A percentile compares a stretch with the other conserved stretches of the same genome.
Conservation (phyloP, 2,888 invertebrate species). For the Acanthosoma haemorrhoidale region DNA sequence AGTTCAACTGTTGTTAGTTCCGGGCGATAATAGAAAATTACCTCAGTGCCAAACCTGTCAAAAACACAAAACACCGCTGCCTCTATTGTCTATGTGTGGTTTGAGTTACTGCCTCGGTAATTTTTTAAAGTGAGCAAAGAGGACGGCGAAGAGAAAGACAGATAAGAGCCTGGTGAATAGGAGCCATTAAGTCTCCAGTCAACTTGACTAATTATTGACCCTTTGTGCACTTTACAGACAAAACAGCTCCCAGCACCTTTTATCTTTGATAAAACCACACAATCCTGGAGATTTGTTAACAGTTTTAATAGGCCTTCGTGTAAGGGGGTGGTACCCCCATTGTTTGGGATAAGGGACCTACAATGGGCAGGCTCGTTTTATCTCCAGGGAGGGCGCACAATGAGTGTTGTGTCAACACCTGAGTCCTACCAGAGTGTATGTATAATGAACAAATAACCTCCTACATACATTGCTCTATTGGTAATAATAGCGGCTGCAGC, state of each 20-base stretch:
- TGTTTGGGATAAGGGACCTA: not conserved
- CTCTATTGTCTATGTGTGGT: no score
- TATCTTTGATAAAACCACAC: constrained; percentile 17
- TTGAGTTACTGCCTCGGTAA: no score
- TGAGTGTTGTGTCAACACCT: constrained; percentile 10
- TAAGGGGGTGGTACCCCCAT: not conserved
- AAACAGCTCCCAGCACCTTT: no score
- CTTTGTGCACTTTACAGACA: not conserved
- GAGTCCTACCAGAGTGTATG: not conserved
- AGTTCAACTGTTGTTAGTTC: no score
- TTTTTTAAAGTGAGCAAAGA: no score
- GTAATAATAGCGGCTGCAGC: not conserved
- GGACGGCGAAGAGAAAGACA: no score
- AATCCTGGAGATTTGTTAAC: constrained; percentile 25
- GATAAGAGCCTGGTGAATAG: not conserved
- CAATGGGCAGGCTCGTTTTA: not conserved
- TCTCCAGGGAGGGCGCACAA: not conserved
- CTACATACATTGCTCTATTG: not conserved
- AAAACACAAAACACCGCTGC: no score
- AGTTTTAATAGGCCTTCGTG: constrained; percentile 2
- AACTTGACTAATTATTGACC: not conserved
- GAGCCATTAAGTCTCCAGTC: not conserved
- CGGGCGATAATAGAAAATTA: no score
- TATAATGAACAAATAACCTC: constrained; percentile 5
- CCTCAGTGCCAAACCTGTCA: no score